These are phyloP conservation scores for Dicrurus megarhynchus DNA, from an alignment of 2,113 vertebrate genomes.

Conservation along the genomic window DNA sequence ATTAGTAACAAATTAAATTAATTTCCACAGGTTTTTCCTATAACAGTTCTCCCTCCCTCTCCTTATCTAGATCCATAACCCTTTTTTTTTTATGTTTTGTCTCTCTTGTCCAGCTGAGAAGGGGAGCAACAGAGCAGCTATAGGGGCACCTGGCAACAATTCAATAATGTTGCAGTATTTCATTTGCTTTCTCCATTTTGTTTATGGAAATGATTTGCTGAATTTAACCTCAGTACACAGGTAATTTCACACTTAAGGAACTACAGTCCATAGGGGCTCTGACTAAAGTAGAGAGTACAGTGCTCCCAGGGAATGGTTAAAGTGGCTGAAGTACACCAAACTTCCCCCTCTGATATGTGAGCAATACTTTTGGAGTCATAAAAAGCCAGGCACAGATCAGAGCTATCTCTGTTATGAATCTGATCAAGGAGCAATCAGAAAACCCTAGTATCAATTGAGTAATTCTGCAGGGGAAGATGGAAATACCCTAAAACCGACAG, in stretches of 20 bases:
- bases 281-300: not conserved
- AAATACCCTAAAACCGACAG: not conserved
- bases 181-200: not conserved
- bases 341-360: not conserved
- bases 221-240: not conserved
- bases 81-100: not conserved
- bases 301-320: not conserved
- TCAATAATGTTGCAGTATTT: not conserved
- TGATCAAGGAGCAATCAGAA: not conserved
- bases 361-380: not conserved
- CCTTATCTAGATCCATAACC: not conserved
- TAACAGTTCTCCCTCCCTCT: not conserved
- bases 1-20: not conserved
- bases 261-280: not conserved
- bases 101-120: not conserved
- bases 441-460: not conserved
- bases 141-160: not conserved
- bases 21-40: not conserved
- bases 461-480: not conserved
- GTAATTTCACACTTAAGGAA: not conserved
- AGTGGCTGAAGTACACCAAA: not conserved
- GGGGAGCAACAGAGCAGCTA: not conserved
- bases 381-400: not conserved
- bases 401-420: not conserved
- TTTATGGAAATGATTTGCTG: not conserved